Percentiles rank a stretch among this genome's conserved stretches.
These are phyloP conservation scores for Alloplasta piceator DNA, from an alignment of 2,888 invertebrate species.

Conservation along the genomic window DNA sequence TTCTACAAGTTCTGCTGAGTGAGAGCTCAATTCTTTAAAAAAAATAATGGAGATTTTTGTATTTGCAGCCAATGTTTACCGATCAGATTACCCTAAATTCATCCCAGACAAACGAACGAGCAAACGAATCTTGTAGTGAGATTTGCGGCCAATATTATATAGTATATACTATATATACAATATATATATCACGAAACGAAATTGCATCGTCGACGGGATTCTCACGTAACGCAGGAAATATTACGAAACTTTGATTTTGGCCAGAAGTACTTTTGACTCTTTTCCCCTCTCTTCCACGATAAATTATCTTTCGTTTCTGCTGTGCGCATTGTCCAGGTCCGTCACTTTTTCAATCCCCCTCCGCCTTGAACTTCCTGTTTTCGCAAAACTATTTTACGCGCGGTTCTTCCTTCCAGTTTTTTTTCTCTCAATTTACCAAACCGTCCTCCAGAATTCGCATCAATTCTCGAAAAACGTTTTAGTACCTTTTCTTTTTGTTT, in stretches of 20 bases:
- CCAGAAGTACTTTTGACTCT: constrained; percentile 35
- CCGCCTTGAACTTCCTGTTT: constrained; percentile 46
- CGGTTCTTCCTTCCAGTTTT: not conserved
- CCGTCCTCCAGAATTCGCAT: not conserved
- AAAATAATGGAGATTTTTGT: too few relatives aligned
- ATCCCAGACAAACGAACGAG: too few relatives aligned
- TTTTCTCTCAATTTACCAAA: not conserved
- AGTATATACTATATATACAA: too few relatives aligned
- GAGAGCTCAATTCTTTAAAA: too few relatives aligned
- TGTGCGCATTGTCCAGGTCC: constrained; percentile 47
- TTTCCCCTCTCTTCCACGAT: constrained; percentile 24
- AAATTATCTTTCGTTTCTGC: constrained; percentile 57
- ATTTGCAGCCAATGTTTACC: too few relatives aligned
- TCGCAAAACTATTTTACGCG: constrained; percentile 55
- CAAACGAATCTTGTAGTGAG: too few relatives aligned
- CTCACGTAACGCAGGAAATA: constrained; percentile 71
- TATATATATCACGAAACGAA: too few relatives aligned
- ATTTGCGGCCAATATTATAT: too few relatives aligned
- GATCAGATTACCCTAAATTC: too few relatives aligned
- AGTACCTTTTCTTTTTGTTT: not conserved
- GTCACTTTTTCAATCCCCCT: constrained; percentile 61
- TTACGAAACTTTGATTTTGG: constrained; percentile 71
- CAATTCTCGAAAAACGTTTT: constrained; percentile 14
- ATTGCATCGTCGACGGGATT: constrained; percentile 51
- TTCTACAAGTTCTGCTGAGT: too few relatives aligned